Conservation (phyloP, 2,113 vertebrate species). For the Aramus guarauna region DNA sequence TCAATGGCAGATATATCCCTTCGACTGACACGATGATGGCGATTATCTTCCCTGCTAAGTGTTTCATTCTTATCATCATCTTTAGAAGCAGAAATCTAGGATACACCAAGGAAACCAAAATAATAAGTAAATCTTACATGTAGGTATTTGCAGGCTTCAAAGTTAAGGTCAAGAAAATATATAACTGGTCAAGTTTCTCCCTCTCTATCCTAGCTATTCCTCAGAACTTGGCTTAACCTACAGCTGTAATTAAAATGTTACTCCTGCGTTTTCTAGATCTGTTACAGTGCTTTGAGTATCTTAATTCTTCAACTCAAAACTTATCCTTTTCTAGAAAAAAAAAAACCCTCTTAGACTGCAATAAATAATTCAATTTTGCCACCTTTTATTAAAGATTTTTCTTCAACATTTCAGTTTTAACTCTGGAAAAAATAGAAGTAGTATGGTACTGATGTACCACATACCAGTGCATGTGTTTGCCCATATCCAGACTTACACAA, state of each 20-base stretch:
- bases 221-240: background rate
- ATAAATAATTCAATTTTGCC: background rate
- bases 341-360: background rate
- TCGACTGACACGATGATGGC: slow-evolving; percentile 70
- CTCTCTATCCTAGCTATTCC: background rate
- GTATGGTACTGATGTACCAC: background rate
- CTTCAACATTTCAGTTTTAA: background rate
- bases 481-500: background rate
- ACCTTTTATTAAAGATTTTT: background rate
- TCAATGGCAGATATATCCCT: slow-evolving; percentile 75
- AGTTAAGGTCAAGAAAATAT: background rate
- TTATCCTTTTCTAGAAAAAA: background rate
- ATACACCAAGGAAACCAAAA: background rate
- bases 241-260: background rate
- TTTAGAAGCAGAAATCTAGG: slow-evolving; percentile 65
- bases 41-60: slow-evolving; percentile 61
- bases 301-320: background rate
- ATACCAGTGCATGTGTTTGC: background rate
- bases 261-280: background rate
- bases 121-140: background rate
- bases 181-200: background rate
- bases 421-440: background rate
- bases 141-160: background rate
- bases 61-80: slow-evolving; percentile 78
- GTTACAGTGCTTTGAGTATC: background rate